phyloP scores from a whole-genome alignment of 2,888 invertebrate species.

The Melanostoma scalare region DNA sequence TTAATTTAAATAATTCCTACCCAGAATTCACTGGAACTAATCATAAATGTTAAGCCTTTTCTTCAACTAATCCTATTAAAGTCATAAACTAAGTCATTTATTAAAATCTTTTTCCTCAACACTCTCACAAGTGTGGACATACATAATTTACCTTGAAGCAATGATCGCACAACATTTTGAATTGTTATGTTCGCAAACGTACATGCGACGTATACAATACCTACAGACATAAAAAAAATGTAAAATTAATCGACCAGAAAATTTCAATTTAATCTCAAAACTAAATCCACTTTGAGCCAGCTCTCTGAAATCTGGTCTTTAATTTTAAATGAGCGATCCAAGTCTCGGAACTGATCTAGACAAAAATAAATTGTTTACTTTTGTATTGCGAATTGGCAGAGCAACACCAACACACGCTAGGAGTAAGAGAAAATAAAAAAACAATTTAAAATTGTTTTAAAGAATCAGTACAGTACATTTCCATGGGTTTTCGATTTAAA shows the following conservation, averaged over 20 bases:
- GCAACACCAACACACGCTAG: background rate
- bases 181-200: background rate
- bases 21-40: conserved; percentile 1
- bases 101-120: background rate
- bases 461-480: conserved; percentile 6
- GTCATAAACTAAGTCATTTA: conserved; percentile 11
- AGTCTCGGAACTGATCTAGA: background rate
- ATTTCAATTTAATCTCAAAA: conserved; percentile 23
- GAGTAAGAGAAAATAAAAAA: background rate
- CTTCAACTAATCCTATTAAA: conserved; percentile 13
- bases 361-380: background rate
- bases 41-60: conserved; percentile 24
- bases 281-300: background rate
- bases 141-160: too few species aligned
- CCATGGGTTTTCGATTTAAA: conserved; percentile 3
- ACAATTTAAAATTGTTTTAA: conserved; percentile 3
- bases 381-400: background rate
- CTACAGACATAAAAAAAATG: background rate
- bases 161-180: background rate
- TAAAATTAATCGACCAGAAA: conserved; percentile 35
- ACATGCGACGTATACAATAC: too few species aligned
- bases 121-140: background rate
- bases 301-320: background rate
- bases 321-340: background rate
- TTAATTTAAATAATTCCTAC: background rate